These are phyloP conservation scores for Mnemiopsis leidyi DNA, from an alignment of 37 sponge, comb jelly and placozoan species.

Conservation along the genomic window DNA sequence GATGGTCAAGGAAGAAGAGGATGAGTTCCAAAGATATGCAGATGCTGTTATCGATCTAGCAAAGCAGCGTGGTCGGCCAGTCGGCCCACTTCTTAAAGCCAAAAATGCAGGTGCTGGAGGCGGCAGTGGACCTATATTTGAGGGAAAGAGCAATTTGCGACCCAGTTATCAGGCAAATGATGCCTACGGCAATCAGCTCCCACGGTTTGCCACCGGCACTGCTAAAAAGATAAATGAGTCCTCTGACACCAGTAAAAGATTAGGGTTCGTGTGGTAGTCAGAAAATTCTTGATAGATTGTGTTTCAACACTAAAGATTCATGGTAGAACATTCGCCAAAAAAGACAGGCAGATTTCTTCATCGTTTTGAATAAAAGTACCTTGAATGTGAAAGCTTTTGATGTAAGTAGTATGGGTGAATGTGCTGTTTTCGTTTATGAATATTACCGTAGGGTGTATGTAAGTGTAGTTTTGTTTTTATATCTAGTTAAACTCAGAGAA, in stretches of 20 bases:
- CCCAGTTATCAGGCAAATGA: slow-evolving; percentile 52
- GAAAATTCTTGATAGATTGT: not conserved
- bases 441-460: not conserved
- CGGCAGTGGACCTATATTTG: slow-evolving; percentile 29
- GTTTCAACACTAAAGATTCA: too few relatives aligned
- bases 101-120: slow-evolving; percentile 54
- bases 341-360: not conserved
- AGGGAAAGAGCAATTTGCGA: slow-evolving; percentile 44
- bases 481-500: too few relatives aligned
- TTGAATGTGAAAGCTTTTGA: not conserved
- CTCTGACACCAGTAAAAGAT: slow-evolving; percentile 9
- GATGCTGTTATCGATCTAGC: slow-evolving; percentile 44
- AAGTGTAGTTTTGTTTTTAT: too few relatives aligned
- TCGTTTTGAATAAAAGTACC: not conserved
- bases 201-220: slow-evolving; percentile 2
- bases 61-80: slow-evolving; percentile 15
- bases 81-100: not conserved
- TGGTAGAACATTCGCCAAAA: not conserved
- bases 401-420: not conserved
- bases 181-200: slow-evolving; percentile 30
- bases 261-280: slow-evolving; percentile 40
- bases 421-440: not conserved
- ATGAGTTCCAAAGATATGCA: slow-evolving; percentile 46
- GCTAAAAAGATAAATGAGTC: not conserved
- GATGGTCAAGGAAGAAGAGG: slow-evolving; percentile 59